Percentiles rank a stretch among this genome's conserved stretches.
These are phyloP conservation scores for Catocala sponsa DNA, from an alignment of 2,888 invertebrate species.

Conservation along the genomic window DNA sequence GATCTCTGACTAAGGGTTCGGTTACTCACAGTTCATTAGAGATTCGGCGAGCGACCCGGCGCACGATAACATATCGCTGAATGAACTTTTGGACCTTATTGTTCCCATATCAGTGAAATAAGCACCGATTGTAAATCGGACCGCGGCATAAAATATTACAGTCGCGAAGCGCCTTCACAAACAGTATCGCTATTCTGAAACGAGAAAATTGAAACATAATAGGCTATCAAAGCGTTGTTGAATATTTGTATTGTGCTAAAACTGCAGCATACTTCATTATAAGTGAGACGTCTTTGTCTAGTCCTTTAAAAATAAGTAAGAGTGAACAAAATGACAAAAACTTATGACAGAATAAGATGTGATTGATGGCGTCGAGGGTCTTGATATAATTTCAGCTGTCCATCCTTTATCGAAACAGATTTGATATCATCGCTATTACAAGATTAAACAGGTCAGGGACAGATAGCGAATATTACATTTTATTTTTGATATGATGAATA, in stretches of 20 bases:
- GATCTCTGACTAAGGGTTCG: constrained; percentile 55
- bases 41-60: constrained; percentile 60
- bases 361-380: constrained; percentile 40
- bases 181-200: neutral
- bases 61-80: constrained; percentile 62
- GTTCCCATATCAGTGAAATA: constrained; percentile 40
- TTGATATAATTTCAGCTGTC: constrained; percentile 36
- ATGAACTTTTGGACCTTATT: constrained; percentile 51
- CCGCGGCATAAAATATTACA: constrained; percentile 12
- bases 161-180: neutral
- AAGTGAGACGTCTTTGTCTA: too few relatives aligned
- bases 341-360: constrained; percentile 33
- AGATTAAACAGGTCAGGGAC: constrained; percentile 20
- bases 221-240: neutral
- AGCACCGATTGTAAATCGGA: constrained; percentile 25
- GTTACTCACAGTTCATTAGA: constrained; percentile 69
- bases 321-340: constrained; percentile 26
- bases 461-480: constrained; percentile 12
- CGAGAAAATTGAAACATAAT: constrained; percentile 2
- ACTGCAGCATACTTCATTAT: too few relatives aligned
- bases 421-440: constrained; percentile 35
- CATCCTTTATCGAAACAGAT: constrained; percentile 36
- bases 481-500: neutral
- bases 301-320: neutral
- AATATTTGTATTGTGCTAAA: neutral